These are phyloP conservation scores for Misgurnus anguillicaudatus DNA, from an alignment of 2,113 vertebrate genomes.

Conservation along the genomic window DNA sequence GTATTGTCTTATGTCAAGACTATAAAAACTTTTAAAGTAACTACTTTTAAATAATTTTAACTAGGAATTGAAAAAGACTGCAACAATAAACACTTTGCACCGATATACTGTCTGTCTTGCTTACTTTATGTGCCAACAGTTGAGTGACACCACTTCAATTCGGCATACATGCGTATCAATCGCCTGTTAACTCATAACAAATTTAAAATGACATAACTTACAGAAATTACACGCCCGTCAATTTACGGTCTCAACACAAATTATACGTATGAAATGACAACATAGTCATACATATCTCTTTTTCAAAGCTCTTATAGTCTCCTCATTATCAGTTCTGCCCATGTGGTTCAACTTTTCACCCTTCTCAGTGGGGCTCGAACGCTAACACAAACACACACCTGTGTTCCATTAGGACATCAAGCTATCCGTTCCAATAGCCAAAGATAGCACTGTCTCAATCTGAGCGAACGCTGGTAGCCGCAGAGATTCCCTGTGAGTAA, in stretches of 20 bases:
- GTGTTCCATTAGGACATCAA: conserved; percentile 80
- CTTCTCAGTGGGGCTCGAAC: conserved; percentile 88
- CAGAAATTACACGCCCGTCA: background rate
- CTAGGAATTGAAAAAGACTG: no score
- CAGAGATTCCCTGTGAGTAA: conserved; percentile 37
- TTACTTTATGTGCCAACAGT: conserved; percentile 2
- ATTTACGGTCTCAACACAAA: conserved; percentile 15
- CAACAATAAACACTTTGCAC: no score
- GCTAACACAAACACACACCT: conserved; percentile 89
- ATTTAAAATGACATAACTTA: conserved; percentile 21
- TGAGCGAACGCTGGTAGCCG: conserved; percentile 64
- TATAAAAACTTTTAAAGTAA: no score
- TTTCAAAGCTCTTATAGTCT: conserved; percentile 64
- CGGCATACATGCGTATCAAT: background rate
- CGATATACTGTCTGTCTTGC: background rate
- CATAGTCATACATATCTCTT: conserved; percentile 20
- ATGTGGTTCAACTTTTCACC: conserved; percentile 99
- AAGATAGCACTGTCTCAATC: conserved; percentile 75
- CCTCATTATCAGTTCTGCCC: conserved; percentile 80
- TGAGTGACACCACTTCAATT: background rate
- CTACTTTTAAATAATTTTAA: no score
- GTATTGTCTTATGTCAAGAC: no score
- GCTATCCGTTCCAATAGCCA: conserved; percentile 63
- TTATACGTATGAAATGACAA: conserved; percentile 13
- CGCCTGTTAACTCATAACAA: conserved; percentile 2